Conservation (phyloP, 2,113 vertebrate genomes). For the Saimiri boliviensis region DNA sequence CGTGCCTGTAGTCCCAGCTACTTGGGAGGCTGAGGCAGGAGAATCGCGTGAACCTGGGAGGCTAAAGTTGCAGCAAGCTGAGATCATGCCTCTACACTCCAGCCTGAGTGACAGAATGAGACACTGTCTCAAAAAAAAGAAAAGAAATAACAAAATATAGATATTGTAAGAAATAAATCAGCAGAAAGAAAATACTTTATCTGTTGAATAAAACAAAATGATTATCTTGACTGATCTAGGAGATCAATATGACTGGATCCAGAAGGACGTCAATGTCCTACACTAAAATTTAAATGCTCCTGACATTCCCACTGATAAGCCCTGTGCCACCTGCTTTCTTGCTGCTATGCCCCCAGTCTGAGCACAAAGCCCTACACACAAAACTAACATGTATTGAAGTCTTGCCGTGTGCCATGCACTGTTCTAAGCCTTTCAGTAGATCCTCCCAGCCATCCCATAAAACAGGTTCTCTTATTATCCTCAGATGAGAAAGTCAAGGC, state of each 20-base stretch:
- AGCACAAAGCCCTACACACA: not conserved
- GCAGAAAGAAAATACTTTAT: not conserved
- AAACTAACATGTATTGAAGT: too few relatives aligned
- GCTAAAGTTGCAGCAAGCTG: too few relatives aligned
- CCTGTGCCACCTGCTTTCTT: not conserved
- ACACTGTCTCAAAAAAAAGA: too few relatives aligned
- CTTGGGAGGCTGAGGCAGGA: too few relatives aligned
- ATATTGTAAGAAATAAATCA: not conserved
- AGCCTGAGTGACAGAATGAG: too few relatives aligned
- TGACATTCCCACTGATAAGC: not conserved
- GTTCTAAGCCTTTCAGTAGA: not conserved
- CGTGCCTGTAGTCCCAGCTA: too few relatives aligned
- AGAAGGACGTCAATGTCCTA: not conserved
- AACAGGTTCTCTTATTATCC: not conserved
- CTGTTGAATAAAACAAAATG: not conserved
- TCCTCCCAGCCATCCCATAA: not conserved
- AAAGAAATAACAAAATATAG: not conserved
- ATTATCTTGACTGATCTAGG: not conserved
- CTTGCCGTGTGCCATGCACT: not conserved
- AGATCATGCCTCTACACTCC: too few relatives aligned
- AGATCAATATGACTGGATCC: not conserved
- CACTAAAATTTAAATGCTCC: too few relatives aligned
- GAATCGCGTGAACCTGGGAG: too few relatives aligned
- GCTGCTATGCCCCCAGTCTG: not conserved
- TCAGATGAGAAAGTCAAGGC: not conserved